Base-by-base conservation (phyloP, 2,797 vertebrate species). In the Brachyalestes nurse region DNA sequence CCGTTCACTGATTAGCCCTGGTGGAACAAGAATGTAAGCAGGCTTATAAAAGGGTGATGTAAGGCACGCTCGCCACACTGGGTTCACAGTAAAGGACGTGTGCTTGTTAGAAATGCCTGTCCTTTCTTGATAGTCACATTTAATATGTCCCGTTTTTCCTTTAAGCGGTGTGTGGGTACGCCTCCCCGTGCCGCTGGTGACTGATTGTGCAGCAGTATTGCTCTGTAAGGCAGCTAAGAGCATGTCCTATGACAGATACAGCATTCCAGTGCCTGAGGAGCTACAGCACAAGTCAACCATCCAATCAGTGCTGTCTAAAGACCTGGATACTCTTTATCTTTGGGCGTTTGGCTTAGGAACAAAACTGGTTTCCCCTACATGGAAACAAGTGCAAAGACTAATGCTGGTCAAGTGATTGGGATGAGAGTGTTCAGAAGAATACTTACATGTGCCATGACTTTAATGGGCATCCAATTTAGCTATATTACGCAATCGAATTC, bases 211-310 rank as follows among this genome's bases (percentile, higher is more conserved):
- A n/a, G 77, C 70, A 73, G 69, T 86, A 82, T 80, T 83, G 79
- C 82, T 82, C 82, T 78, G 71, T 83, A 87, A 87, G 82, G 86
- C 84, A 80, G 82, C 82, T 69, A 79, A 81, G 79, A 83, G 64
- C 61, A 72, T 58, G 70, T 73, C 79, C 62, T 45, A 62, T 28
- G 19, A 73, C 78, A 85, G 25, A 51, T 71, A 78, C 65, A 81
- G 77, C 81, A 77, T 82, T 82, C 71, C 83, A 79, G 83, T 78
- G 81, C 81, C 81, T 16, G 64, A 81, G 81, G 80, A 47, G 49
- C 75, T 81, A 75, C 57, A 70, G 9, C 57, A 72, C 67, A 69
- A 60, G 51, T 55, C 34, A 61, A 69, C 78, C 57, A 28, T 66
- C 23, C 70, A 80, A 53, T 70, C 71, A 62, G 78, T 77, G 64